Evolutionary conservation across 2,797 vertebrate species (phyloP).

Genomic region (Oreonectes daqikongensis): DNA sequence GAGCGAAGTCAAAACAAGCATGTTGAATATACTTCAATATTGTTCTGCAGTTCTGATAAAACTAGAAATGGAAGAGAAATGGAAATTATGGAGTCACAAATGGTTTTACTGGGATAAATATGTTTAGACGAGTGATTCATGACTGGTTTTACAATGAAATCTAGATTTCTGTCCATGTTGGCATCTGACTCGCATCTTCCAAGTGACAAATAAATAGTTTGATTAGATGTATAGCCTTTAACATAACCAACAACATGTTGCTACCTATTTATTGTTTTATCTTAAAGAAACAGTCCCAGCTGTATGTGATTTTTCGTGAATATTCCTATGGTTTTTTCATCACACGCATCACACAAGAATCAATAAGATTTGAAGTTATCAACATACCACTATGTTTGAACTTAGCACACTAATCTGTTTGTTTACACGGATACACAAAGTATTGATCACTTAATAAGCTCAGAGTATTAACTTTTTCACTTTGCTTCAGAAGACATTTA

Average conservation of each 20-base stretch:
- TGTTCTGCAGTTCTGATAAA: neutral
- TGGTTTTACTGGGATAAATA: neutral
- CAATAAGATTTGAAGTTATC: too few species aligned
- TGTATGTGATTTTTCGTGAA: neutral
- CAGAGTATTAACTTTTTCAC: too few species aligned
- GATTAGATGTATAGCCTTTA: neutral
- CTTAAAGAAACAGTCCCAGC: neutral
- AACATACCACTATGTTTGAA: too few species aligned
- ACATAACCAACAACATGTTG: too few species aligned
- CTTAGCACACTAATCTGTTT: too few species aligned
- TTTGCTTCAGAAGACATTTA: too few species aligned
- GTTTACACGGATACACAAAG: too few species aligned
- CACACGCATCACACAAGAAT: too few species aligned
- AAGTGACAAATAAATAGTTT: neutral
- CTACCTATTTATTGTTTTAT: neutral
- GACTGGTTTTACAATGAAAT: neutral
- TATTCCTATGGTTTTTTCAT: neutral
- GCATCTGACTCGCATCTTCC: too few species aligned
- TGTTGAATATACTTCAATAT: neutral
- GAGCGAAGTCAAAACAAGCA: neutral
- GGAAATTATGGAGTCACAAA: neutral
- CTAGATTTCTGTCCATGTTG: neutral
- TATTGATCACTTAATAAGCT: too few species aligned
- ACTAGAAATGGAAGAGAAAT: neutral
- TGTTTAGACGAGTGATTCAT: neutral